Conservation (phyloP, 2,888 invertebrate genomes). For the Atethmia centrago region DNA sequence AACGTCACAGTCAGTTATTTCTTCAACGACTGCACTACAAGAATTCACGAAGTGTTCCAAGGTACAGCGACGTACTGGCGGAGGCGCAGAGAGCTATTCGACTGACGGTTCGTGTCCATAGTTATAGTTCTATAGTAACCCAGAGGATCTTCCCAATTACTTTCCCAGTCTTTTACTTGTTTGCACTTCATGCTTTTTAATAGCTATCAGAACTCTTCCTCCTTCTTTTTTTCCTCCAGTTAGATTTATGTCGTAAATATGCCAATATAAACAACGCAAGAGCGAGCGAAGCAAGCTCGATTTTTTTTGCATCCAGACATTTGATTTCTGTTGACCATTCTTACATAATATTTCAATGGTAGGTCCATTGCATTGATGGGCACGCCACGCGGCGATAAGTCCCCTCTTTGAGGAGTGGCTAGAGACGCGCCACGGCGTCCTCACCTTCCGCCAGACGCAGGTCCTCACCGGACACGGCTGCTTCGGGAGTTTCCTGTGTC, state of each 20-base stretch:
- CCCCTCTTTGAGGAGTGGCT: too few species aligned
- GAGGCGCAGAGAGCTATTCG: neutral
- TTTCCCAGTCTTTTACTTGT: conserved; percentile 9
- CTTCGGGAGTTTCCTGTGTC: too few species aligned
- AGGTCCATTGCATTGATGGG: too few species aligned
- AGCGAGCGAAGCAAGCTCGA: too few species aligned
- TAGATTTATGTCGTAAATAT: neutral
- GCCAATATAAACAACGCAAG: too few species aligned
- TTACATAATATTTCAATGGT: too few species aligned
- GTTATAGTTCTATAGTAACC: neutral
- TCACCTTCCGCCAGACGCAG: too few species aligned
- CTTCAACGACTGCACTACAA: neutral
- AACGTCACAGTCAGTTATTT: neutral
- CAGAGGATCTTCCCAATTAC: conserved; percentile 1
- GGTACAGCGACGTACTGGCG: neutral
- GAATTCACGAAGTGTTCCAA: neutral
- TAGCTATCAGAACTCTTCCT: neutral
- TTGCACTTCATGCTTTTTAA: conserved; percentile 5
- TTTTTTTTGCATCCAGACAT: too few species aligned
- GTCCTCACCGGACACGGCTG: too few species aligned
- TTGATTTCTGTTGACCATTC: too few species aligned
- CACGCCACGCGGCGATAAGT: too few species aligned
- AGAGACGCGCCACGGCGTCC: too few species aligned
- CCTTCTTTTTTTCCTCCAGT: neutral
- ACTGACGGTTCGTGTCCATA: neutral